Base-by-base conservation (phyloP, 2,888 invertebrate genomes). In the Trichogramma evanescens region DNA sequence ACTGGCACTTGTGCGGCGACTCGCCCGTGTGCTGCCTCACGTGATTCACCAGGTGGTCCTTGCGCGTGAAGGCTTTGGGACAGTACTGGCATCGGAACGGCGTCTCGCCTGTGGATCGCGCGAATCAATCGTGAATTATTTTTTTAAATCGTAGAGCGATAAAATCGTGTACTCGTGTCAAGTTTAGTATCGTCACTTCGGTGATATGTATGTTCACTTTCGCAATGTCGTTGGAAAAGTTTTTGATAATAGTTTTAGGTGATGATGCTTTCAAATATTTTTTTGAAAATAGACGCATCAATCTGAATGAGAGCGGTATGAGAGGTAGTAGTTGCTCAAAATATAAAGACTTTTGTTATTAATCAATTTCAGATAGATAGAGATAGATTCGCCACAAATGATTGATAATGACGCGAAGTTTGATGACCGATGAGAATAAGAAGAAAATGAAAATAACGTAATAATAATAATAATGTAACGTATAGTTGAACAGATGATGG, bases 31-130 rank as follows among this genome's bases (percentile, higher is more conserved):
- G 91, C 90, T 91, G 91, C 84, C 91, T 83, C 78, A 91, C 90
- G 82, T 91, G 91, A 82, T 91, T 91, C 84, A 89, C 89, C 82
- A 90, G 90, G 80, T 92, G 91, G 81, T 92, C 92, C 82, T 91
- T 92, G 76, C 91, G 84, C 64, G 91, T 91, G 79, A 92, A 92
- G 51, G 90, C 89, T 80, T 91, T 91, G 62, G 91, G 89, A 78
- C 91, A 91, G 80, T 88, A 90, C 71, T 87, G 89, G 77, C 91
- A 91, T 76, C 89, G 84, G 81, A 87, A 88, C 50, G 88, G 88
- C 69, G 89, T 88, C 81, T 92, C 92, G 69, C 77, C 77, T 77
- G 69, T 26, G 3, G 26, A 26, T 26, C 26, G 26, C 26, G 26
- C 26, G 26, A 26, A 26, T 26, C 26, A 2, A 26, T 26, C 26